Evolutionary conservation across 2,888 invertebrate genomes (phyloP).

Genomic region (Pristionchus arcanus): DNA sequence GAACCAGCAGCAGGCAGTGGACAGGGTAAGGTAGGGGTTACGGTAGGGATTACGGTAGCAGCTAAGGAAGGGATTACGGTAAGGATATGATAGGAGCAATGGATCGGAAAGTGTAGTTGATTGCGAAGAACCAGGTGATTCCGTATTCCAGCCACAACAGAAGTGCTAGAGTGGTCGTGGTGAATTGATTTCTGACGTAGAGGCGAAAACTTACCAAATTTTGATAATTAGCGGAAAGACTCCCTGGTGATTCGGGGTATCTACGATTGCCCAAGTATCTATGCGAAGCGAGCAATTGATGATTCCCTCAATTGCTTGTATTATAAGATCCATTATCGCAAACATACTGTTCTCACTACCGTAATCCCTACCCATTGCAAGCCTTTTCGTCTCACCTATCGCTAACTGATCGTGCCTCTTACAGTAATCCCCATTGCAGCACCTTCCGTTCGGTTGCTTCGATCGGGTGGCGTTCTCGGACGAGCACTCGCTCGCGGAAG

Average conservation of each 20-base stretch:
- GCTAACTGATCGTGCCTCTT: neutral
- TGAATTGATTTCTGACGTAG: neutral
- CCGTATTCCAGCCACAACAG: neutral
- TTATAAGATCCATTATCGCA: too few species aligned
- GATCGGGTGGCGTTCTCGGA: neutral
- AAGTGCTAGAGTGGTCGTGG: neutral
- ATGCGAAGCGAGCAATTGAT: too few species aligned
- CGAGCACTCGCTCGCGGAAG: neutral
- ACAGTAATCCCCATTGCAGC: constrained; percentile 29
- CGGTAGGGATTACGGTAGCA: neutral
- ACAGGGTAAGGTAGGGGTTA: constrained; percentile 19
- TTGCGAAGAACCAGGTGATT: neutral
- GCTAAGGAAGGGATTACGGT: too few species aligned
- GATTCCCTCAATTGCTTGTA: too few species aligned
- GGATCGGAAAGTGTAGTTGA: neutral
- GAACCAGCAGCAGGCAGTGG: neutral
- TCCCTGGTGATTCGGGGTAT: too few species aligned
- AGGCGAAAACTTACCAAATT: neutral
- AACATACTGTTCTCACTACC: too few species aligned
- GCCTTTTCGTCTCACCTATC: neutral
- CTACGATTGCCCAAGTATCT: too few species aligned
- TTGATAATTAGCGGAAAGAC: neutral
- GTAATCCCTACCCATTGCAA: neutral
- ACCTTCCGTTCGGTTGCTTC: constrained; percentile 53
- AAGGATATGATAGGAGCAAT: neutral